Base-by-base conservation (phyloP, 2,888 invertebrate species). In the Seira ritae region DNA sequence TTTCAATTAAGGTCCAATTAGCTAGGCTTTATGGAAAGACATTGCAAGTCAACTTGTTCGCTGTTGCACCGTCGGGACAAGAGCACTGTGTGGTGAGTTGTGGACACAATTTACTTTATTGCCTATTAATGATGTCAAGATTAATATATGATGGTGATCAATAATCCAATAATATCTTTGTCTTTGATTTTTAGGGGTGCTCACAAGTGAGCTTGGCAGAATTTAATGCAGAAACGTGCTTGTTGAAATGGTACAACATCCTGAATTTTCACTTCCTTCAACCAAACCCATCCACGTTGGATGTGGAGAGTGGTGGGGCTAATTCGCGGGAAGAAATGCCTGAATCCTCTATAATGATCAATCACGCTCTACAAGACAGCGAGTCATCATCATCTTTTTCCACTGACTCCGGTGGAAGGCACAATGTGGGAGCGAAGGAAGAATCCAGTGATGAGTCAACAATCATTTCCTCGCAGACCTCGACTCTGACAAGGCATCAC, bases 391-490 rank as follows among this genome's bases (percentile, higher is more conserved):
- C 86, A 8, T 79, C 81, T 15, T 42, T 76, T 22, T 77, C 80
- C 60, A 70, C 73, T 23, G 85, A 84, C 12, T 60, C 69, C 31
- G 82, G 81, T 20, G 76, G 85, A 17, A 77, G 80, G 60, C 85
- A 84, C 42, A 82, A 74, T 72, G 37, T 71, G 31, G 75, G 81
- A 46, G 80, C 85, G 37, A 92, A 93, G 89, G 98, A 98, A 90
- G 98, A 98, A 91, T 98, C 97, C 89, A 97, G 97, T 23, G 98
- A 98, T 90, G 98, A 98, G 91, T 97, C 97, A 20, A 98, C 98
- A 0, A 96, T 98, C 87, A 98, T 98, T 89, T 97, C 98, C 1
- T 98, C 98, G 12, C 98, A 98, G 91, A 97, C 98, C 0, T 98
- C 98, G 0, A 98, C 98, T 0, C 92, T 98, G 24, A 98, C 98